These are phyloP conservation scores for Frankliniella fusca DNA, from an alignment of 2,888 invertebrate genomes.

Conservation along the genomic window DNA sequence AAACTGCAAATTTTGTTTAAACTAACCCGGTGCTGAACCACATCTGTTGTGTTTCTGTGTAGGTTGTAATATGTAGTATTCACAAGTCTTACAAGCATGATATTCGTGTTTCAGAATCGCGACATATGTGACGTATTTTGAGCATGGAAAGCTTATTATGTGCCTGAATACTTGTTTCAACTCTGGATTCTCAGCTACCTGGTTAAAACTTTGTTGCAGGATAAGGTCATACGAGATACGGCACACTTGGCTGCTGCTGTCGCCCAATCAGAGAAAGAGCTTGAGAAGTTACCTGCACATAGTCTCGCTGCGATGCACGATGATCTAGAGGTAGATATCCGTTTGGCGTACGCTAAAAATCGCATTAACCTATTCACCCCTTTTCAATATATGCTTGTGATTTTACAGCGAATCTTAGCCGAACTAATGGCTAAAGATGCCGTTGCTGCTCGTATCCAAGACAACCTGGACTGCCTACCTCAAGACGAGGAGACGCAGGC, in stretches of 20 bases:
- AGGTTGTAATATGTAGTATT: too few species aligned
- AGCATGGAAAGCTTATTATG: too few species aligned
- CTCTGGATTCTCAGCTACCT: not conserved
- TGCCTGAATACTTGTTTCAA: not conserved
- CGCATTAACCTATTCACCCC: not conserved
- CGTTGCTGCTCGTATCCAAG: conserved; percentile 61
- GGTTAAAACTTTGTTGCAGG: not conserved
- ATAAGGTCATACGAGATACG: not conserved
- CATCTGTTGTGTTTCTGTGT: too few species aligned
- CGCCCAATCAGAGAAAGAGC: not conserved
- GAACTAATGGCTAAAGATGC: conserved; percentile 66
- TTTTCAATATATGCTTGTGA: not conserved
- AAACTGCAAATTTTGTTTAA: too few species aligned
- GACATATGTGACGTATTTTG: too few species aligned
- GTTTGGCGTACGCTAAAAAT: too few species aligned
- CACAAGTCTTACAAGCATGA: too few species aligned
- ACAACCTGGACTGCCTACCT: conserved; percentile 58
- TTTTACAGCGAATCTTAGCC: conserved; percentile 62
- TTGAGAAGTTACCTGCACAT: conserved; percentile 27
- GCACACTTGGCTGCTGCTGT: not conserved
- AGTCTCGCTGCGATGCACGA: conserved; percentile 20
- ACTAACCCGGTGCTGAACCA: too few species aligned
- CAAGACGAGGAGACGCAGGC: conserved; percentile 61
- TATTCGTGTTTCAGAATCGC: too few species aligned
- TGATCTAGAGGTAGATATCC: conserved; percentile 1